Percentiles rank a stretch among this genome's conserved stretches.
Conservation (phyloP, 2,888 invertebrate genomes). For the Amaurobius ferox region DNA sequence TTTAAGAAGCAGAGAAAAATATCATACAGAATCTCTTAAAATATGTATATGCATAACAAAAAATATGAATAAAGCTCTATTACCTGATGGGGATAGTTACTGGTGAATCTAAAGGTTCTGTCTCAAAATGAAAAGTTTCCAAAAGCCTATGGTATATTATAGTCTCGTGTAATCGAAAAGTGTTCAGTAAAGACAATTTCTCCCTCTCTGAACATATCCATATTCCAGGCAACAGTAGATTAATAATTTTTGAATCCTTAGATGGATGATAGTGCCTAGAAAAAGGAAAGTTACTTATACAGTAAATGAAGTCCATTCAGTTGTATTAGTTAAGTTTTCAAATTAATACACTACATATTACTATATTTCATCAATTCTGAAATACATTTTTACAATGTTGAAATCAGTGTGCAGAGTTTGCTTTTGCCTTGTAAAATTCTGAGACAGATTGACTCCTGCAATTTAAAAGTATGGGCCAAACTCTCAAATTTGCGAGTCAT, state of each 20-base stretch:
- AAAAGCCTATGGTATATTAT: slow-evolving; percentile 48
- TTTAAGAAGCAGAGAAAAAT: background rate
- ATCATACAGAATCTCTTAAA: background rate
- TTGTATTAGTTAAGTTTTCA: too few species aligned
- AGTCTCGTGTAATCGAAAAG: slow-evolving; percentile 51
- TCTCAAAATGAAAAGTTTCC: slow-evolving; percentile 38
- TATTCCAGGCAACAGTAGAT: slow-evolving; percentile 38
- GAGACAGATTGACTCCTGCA: too few species aligned
- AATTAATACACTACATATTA: too few species aligned
- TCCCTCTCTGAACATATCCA: slow-evolving; percentile 34
- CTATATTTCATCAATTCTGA: too few species aligned
- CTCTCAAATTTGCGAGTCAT: too few species aligned
- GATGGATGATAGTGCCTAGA: background rate
- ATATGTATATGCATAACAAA: background rate
- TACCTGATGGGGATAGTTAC: slow-evolving; percentile 25
- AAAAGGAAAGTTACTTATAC: too few species aligned
- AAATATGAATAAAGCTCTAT: too few species aligned
- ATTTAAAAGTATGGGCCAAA: too few species aligned
- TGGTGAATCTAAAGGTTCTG: slow-evolving; percentile 28
- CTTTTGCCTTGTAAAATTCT: too few species aligned
- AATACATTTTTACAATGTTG: too few species aligned
- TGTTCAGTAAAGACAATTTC: slow-evolving; percentile 44
- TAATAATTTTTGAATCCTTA: slow-evolving; percentile 17
- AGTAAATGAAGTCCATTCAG: too few species aligned
- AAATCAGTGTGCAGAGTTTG: too few species aligned